These are phyloP conservation scores for Cephonodes hylas DNA, from an alignment of 2,888 invertebrate genomes.

Conservation along the genomic window DNA sequence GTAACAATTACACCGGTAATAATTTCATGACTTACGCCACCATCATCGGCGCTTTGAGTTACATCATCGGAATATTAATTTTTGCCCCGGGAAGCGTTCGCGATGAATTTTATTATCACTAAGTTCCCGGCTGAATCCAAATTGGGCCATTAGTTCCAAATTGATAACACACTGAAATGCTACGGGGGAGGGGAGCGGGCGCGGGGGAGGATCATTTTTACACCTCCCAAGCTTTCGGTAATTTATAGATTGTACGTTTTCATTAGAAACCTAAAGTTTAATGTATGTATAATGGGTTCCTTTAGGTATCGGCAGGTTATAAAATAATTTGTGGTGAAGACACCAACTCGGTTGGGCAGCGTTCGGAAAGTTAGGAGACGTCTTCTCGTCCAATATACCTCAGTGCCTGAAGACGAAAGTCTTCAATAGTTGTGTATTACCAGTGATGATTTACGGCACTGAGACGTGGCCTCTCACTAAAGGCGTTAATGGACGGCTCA, in stretches of 20 bases:
- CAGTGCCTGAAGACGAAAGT: no score
- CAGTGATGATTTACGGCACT: no score
- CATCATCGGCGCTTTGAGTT: slow-evolving; percentile 59
- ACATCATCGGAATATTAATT: slow-evolving; percentile 80
- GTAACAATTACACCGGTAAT: background rate
- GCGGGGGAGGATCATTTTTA: slow-evolving; percentile 45
- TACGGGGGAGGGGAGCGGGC: background rate
- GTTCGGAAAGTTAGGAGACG: no score
- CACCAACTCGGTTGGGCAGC: no score
- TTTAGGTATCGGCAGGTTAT: background rate
- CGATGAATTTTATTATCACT: slow-evolving; percentile 78
- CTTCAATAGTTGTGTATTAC: no score
- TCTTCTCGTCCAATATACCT: no score
- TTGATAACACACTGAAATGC: slow-evolving; percentile 69
- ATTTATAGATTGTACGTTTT: slow-evolving; percentile 38
- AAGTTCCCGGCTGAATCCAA: slow-evolving; percentile 70
- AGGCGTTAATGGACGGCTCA: no score
- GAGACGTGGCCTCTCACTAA: no score
- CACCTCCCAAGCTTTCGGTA: slow-evolving; percentile 36
- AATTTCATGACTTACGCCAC: slow-evolving; percentile 24
- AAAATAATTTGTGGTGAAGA: no score
- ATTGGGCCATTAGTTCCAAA: slow-evolving; percentile 73
- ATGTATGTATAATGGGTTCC: background rate
- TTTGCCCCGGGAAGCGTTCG: slow-evolving; percentile 69
- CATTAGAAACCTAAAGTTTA: slow-evolving; percentile 25